Base-by-base conservation (phyloP, 1,140 invertebrate species). In the Rhyacophila brunnea region DNA sequence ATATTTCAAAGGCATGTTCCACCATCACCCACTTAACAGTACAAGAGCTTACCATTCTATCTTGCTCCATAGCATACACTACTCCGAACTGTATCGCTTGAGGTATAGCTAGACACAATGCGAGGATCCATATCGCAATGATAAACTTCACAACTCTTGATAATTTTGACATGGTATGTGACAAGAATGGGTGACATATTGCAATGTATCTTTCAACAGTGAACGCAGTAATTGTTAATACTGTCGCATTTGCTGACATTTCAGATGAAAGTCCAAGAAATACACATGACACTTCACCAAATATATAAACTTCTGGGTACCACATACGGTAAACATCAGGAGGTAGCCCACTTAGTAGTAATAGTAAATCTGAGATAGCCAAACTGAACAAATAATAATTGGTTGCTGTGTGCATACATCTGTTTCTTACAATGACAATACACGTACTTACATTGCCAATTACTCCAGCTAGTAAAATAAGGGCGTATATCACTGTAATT, bases 161-260 rank as follows among this genome's bases (percentile, higher is more conserved):
- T 2, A 90, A 70, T 51, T 89, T 91, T 0, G 89, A 91, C 80
- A 93, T 88, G 1, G 89, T 92, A 69, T 95, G 92, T 0, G 90
- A 88, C 65, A 90, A 78, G 62, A 97, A 89, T 0, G 95, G 94
- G 71, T 95, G 89, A 73, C 94, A 96, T 63, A 98, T 96, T 11
- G 93, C 95, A 14, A 97, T 84, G 73, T 97, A 99, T 44, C 96
- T 81, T 72, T 98, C 96, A 4, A 96, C 85, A 0, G 95, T 98
- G 75, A 98, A 98, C 1, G 92, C 91, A 1, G 92, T 93, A 60
- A 96, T 96, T 1, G 92, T 96, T n/a, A 96, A 76, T 0, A 96
- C 89, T 0, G 93, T 95, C 0, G 92, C 92, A 72, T 95, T 93
- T 2, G 89, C 87, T 0, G 91, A 92, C n/a, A 88, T 91, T 73